These are phyloP conservation scores for Tyria jacobaeae DNA, from an alignment of 2,888 invertebrate genomes.

Conservation along the genomic window DNA sequence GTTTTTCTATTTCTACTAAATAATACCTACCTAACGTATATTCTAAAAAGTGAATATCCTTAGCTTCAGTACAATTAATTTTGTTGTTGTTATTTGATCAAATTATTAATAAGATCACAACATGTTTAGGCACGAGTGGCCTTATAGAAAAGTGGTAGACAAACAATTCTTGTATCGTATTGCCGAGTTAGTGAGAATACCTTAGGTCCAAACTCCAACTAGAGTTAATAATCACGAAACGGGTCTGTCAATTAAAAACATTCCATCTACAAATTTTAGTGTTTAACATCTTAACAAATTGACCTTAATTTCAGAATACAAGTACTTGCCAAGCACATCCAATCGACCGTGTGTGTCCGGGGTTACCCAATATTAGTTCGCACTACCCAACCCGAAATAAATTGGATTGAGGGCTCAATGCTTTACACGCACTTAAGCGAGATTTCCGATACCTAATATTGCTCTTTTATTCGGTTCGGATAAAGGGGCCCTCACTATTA, in stretches of 20 bases:
- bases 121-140: no score
- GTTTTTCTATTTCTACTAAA: no score
- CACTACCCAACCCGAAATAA: conserved; percentile 46
- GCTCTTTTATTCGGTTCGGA: conserved; percentile 38
- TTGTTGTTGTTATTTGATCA: no score
- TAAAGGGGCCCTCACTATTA: conserved; percentile 13
- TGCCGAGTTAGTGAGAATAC: no score
- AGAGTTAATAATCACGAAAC: background rate
- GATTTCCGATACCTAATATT: conserved; percentile 50
- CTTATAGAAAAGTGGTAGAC: no score
- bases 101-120: no score
- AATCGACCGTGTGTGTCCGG: conserved; percentile 43
- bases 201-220: no score
- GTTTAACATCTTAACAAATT: conserved; percentile 6
- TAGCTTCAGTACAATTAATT: no score
- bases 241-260: no score
- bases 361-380: conserved; percentile 52
- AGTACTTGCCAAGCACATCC: conserved; percentile 22
- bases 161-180: no score
- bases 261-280: background rate
- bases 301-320: conserved; percentile 21
- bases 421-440: conserved; percentile 53
- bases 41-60: no score
- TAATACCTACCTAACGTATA: no score
- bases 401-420: conserved; percentile 55